Conservation (phyloP, 2,113 vertebrate species). For the Semnopithecus entellus region DNA sequence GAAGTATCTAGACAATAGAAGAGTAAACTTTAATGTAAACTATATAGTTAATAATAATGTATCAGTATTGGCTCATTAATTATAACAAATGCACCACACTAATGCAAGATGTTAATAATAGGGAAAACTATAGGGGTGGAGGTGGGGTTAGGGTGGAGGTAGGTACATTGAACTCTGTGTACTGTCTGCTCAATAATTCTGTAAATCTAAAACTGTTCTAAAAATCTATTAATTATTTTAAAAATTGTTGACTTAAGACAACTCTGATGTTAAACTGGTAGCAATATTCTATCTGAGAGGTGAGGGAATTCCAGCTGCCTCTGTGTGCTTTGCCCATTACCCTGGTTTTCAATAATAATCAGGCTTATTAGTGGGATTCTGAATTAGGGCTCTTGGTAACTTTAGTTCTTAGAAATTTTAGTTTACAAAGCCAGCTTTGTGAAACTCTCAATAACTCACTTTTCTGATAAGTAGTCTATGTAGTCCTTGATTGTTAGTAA, state of each 20-base stretch:
- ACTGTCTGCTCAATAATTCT: neutral
- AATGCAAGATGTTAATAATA: neutral
- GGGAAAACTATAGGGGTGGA: neutral
- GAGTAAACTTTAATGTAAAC: neutral
- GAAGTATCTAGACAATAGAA: neutral
- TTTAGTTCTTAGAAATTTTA: slow-evolving; percentile 19
- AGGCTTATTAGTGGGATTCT: neutral
- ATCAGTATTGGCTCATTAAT: neutral
- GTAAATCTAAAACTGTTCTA: neutral
- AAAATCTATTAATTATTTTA: neutral
- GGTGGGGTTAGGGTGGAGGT: neutral
- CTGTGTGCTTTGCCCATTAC: neutral
- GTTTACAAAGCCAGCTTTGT: neutral
- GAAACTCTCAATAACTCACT: neutral
- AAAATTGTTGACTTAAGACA: slow-evolving; percentile 2
- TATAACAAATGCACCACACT: neutral
- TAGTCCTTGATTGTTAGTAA: neutral
- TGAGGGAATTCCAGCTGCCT: neutral
- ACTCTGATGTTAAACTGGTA: neutral
- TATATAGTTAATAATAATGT: neutral
- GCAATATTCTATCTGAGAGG: neutral
- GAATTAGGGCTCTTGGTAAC: neutral
- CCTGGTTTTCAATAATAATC: neutral
- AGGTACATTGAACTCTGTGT: neutral
- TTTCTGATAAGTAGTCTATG: neutral